phyloP scores from a whole-genome alignment of 2,797 vertebrate genomes.

The Euphonia xanthogaster region DNA sequence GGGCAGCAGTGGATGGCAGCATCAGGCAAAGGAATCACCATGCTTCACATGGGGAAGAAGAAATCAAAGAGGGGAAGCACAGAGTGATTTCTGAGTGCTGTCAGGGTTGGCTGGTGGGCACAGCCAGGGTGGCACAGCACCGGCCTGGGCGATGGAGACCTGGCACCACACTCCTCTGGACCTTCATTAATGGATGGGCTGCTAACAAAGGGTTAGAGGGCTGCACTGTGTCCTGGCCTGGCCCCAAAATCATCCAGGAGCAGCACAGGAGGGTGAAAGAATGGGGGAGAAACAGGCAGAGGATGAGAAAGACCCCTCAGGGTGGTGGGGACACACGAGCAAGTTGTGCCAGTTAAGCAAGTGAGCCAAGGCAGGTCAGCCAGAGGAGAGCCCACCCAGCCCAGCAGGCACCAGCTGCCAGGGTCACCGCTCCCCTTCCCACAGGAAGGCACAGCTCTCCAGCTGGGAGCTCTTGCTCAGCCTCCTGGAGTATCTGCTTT shows the following conservation, averaged over 20 bases:
- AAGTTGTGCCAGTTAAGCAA: background rate
- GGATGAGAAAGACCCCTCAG: background rate
- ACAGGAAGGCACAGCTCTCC: background rate
- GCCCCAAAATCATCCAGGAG: background rate
- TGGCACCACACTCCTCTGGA: background rate
- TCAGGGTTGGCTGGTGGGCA: background rate
- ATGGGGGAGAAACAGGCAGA: background rate
- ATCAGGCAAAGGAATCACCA: background rate
- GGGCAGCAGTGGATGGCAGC: background rate
- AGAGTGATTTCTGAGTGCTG: background rate
- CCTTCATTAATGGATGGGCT: background rate
- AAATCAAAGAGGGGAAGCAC: background rate
- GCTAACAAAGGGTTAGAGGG: background rate
- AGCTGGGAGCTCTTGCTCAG: background rate
- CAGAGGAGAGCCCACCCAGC: background rate
- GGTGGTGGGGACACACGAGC: rapidly evolving
- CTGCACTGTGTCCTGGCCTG: background rate
- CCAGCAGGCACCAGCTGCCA: background rate
- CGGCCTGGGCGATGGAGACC: background rate
- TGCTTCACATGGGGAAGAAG: background rate
- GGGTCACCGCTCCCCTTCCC: background rate
- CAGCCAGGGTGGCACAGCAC: background rate
- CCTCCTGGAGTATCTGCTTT: conserved; percentile 33
- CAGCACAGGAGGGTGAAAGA: background rate
- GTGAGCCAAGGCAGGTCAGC: background rate